These are phyloP conservation scores for Plodia interpunctella DNA, from an alignment of 1,140 invertebrate genomes.

Conservation along the genomic window DNA sequence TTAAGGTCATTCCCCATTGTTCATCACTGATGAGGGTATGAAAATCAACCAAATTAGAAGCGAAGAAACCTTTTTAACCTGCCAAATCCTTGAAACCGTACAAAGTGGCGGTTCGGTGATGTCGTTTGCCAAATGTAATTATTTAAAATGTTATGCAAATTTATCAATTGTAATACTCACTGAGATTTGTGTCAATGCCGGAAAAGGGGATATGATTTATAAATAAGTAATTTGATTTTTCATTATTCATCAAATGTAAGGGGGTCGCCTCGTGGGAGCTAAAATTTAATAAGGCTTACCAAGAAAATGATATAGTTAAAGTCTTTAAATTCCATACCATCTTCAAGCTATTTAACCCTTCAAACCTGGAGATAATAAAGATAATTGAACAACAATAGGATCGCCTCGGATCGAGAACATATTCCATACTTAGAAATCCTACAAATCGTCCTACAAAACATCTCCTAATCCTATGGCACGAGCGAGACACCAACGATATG, in stretches of 20 bases:
- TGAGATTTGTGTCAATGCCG: background rate
- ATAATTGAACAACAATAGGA: too few relatives aligned
- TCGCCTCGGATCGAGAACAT: too few relatives aligned
- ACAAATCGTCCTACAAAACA: too few relatives aligned
- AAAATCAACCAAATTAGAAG: slow-evolving; percentile 55
- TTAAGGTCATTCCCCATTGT: slow-evolving; percentile 70
- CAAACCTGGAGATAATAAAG: too few relatives aligned
- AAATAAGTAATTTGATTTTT: background rate
- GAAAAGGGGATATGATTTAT: background rate
- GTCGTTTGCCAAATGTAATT: background rate
- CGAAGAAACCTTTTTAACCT: slow-evolving; percentile 54
- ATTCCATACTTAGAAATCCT: too few relatives aligned
- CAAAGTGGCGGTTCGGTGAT: background rate
- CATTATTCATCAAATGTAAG: background rate
- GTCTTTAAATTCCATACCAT: too few relatives aligned
- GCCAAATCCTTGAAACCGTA: slow-evolving; percentile 28
- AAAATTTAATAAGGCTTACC: too few relatives aligned
- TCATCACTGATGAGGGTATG: slow-evolving; percentile 46
- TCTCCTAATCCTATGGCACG: too few relatives aligned
- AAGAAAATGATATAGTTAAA: too few relatives aligned
- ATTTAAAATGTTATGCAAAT: background rate
- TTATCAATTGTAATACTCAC: background rate
- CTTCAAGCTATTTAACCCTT: too few relatives aligned
- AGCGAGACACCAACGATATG: too few relatives aligned
- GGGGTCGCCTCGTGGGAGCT: background rate